phyloP scores from a whole-genome alignment of 2,888 invertebrate species.

The Agrotis exclamationis region DNA sequence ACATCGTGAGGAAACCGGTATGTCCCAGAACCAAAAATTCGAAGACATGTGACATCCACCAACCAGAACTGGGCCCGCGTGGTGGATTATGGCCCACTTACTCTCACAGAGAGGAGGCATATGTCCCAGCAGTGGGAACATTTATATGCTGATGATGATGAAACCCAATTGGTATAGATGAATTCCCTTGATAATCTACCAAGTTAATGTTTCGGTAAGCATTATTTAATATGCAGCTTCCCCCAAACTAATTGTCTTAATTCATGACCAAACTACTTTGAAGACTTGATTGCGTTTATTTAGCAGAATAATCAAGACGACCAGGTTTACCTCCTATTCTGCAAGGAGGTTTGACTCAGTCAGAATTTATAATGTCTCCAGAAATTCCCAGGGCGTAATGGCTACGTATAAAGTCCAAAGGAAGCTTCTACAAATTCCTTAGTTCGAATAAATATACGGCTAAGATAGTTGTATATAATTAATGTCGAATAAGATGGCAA shows the following conservation, averaged over 20 bases:
- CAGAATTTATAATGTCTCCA: constrained; percentile 49
- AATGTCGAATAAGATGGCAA: constrained; percentile 30
- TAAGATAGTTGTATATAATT: constrained; percentile 30
- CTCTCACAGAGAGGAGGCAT: too few species aligned
- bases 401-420: constrained; percentile 24
- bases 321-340: constrained; percentile 14
- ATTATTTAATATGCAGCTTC: neutral
- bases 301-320: constrained; percentile 43
- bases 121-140: too few species aligned
- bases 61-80: too few species aligned
- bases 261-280: constrained; percentile 26
- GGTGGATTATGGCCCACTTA: too few species aligned
- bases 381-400: constrained; percentile 47
- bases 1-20: too few species aligned
- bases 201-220: neutral
- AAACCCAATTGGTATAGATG: too few species aligned
- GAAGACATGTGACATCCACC: too few species aligned
- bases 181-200: neutral
- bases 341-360: constrained; percentile 33
- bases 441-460: constrained; percentile 27
- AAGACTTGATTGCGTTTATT: constrained; percentile 36
- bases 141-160: too few species aligned
- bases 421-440: constrained; percentile 41
- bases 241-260: constrained; percentile 14
- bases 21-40: too few species aligned